These are phyloP conservation scores for Tachina fera DNA, from an alignment of 2,888 invertebrate species.

Conservation along the genomic window DNA sequence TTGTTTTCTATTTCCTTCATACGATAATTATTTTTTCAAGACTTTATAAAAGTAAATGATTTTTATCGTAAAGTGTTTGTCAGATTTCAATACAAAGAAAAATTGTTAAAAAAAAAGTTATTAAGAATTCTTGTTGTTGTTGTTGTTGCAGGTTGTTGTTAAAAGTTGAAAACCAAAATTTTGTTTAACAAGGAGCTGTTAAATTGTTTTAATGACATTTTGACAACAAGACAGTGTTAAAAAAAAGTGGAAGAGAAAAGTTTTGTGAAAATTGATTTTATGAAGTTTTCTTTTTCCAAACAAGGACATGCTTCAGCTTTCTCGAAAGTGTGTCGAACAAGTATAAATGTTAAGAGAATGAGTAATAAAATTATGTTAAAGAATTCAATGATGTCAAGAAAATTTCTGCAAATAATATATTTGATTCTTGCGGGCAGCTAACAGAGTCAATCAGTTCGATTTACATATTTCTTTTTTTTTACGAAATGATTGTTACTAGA, in stretches of 20 bases:
- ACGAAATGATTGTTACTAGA: too few species aligned
- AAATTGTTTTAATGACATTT: slow-evolving; percentile 34
- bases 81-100: background rate
- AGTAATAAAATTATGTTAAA: background rate
- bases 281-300: background rate
- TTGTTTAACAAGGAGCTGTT: background rate
- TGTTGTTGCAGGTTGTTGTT: background rate
- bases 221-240: background rate
- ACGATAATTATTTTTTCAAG: slow-evolving; percentile 7
- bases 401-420: too few species aligned
- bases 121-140: background rate
- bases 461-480: background rate
- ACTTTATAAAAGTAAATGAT: slow-evolving; percentile 9
- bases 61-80: slow-evolving; percentile 18
- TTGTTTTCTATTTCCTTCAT: background rate
- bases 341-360: background rate
- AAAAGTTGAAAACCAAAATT: slow-evolving; percentile 19
- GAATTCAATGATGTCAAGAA: too few species aligned
- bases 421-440: too few species aligned
- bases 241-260: background rate
- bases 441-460: background rate
- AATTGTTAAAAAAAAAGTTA: slow-evolving; percentile 3
- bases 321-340: background rate
- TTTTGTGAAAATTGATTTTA: slow-evolving; percentile 3
- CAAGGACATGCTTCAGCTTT: background rate